A percentile compares a stretch with the other conserved stretches of the same genome.
These are phyloP conservation scores for Nettapus auritus DNA, from an alignment of 2,113 vertebrate genomes.

Conservation along the genomic window DNA sequence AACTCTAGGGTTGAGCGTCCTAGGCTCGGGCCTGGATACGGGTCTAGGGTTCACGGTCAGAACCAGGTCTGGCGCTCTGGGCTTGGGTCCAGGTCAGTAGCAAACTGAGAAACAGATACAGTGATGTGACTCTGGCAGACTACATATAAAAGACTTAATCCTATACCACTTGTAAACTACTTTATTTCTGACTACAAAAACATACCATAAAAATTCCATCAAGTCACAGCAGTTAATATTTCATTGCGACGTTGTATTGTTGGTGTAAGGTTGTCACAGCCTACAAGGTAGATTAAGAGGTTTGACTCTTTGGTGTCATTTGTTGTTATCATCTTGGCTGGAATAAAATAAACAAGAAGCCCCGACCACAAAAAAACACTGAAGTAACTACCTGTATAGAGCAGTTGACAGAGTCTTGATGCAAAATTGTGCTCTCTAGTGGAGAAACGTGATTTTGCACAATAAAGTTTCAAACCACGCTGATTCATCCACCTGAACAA, in stretches of 20 bases:
- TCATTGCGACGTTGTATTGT: neutral
- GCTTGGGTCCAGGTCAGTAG: no score
- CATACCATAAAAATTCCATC: neutral
- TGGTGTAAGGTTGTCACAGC: neutral
- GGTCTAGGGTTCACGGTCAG: no score
- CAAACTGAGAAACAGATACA: neutral
- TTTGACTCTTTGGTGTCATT: neutral
- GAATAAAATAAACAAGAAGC: no score
- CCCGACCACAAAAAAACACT: neutral
- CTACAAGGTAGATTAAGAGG: neutral
- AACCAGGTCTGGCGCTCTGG: no score
- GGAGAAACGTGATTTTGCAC: neutral
- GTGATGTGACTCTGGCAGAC: neutral
- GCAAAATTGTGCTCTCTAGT: constrained; percentile 37
- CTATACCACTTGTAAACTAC: neutral
- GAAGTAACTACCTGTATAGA: neutral
- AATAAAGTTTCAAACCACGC: neutral
- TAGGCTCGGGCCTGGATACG: no score
- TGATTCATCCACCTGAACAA: neutral
- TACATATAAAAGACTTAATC: neutral
- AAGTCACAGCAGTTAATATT: neutral
- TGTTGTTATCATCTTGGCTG: neutral
- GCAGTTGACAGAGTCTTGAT: neutral
- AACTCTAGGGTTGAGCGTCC: no score
- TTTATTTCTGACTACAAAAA: neutral